Evolutionary conservation across 2,797 vertebrate genomes (phyloP).

Genomic region (Channa striata): DNA sequence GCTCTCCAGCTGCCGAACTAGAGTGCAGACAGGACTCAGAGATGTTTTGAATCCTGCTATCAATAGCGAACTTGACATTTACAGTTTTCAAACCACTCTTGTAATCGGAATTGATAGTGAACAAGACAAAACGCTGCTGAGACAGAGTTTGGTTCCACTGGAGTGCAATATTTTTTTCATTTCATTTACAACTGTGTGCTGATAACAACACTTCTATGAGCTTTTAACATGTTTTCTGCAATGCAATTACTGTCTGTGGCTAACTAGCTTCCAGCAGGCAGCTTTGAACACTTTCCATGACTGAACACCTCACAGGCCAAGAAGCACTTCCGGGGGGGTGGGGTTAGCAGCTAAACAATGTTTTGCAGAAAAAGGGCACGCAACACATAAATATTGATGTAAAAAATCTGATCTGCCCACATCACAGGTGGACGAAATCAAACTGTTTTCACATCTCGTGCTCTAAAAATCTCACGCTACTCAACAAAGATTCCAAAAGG

Average conservation of each 20-base stretch:
- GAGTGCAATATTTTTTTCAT: conserved; percentile 28
- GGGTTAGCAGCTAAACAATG: conserved; percentile 1
- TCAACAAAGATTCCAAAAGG: conserved; percentile 33
- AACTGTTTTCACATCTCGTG: conserved; percentile 22
- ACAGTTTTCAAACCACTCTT: conserved; percentile 9
- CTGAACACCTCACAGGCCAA: conserved; percentile 51
- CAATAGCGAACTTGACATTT: conserved; percentile 8
- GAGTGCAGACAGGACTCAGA: conserved; percentile 53
- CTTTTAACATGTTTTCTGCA: conserved; percentile 61
- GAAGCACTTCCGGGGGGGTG: conserved; percentile 3
- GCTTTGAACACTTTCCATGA: conserved; percentile 64
- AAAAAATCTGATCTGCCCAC: conserved; percentile 16
- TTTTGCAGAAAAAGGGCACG: neutral
- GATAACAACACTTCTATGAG: conserved; percentile 50
- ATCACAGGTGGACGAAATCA: conserved; percentile 41
- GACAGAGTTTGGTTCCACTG: conserved; percentile 36
- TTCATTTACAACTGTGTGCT: conserved; percentile 29
- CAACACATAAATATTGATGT: neutral
- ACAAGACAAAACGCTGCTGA: conserved; percentile 14
- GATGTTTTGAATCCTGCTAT: conserved; percentile 20
- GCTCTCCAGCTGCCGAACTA: conserved; percentile 66
- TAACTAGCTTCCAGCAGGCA: conserved; percentile 64
- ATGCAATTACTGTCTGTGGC: conserved; percentile 66
- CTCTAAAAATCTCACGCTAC: conserved; percentile 30
- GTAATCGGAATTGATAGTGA: conserved; percentile 9